Evolutionary conservation across 2,888 invertebrate species (phyloP).

Genomic region (Heliconius aoede): DNA sequence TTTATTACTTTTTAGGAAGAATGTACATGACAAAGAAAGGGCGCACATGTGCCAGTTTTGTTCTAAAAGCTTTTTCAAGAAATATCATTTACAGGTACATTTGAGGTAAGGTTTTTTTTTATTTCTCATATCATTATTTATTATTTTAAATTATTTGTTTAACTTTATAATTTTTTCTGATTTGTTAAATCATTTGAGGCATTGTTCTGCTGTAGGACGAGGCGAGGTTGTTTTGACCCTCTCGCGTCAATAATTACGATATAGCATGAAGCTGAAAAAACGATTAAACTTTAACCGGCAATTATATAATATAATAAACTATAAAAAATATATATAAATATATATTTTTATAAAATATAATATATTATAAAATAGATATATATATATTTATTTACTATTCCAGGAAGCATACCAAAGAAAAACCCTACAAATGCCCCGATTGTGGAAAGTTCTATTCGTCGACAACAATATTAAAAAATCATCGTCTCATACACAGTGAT

Average conservation of each 20-base stretch:
- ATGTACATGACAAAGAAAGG: constrained; percentile 75
- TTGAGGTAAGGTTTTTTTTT: constrained; percentile 56
- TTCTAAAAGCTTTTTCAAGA: constrained; percentile 78
- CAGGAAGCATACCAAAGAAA: constrained; percentile 76
- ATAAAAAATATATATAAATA: too few relatives aligned
- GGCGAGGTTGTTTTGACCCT: background rate
- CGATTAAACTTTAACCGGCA: too few relatives aligned
- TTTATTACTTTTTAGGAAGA: constrained; percentile 59
- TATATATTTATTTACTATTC: background rate
- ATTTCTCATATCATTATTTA: background rate
- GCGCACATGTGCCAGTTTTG: constrained; percentile 76
- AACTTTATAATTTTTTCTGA: background rate
- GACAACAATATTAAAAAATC: constrained; percentile 59
- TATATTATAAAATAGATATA: too few relatives aligned
- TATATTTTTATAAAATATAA: too few relatives aligned
- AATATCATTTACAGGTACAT: constrained; percentile 70
- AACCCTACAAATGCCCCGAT: constrained; percentile 65
- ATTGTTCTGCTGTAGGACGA: background rate
- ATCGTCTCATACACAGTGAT: constrained; percentile 62
- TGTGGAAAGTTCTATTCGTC: constrained; percentile 68
- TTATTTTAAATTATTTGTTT: too few relatives aligned
- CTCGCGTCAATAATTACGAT: background rate
- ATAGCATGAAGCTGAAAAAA: too few relatives aligned
- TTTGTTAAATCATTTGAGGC: background rate
- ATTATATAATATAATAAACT: too few relatives aligned